A percentile compares a stretch with the other conserved stretches of the same genome.
These are phyloP conservation scores for Coptotermes formosanus DNA, from an alignment of 1,140 invertebrate species.

Conservation along the genomic window DNA sequence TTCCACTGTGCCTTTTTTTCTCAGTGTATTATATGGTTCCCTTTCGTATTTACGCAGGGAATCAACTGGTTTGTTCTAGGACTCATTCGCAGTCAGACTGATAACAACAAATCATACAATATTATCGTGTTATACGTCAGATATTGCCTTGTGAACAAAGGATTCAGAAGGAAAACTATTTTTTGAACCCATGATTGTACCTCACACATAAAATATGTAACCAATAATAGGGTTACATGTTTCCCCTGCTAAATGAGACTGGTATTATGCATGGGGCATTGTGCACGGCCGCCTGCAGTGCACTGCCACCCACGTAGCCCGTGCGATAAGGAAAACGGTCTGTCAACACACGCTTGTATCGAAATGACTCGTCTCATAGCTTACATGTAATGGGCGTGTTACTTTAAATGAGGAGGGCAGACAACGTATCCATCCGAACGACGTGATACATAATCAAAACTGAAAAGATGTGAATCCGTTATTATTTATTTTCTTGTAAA, in stretches of 20 bases:
- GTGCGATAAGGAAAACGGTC: neutral
- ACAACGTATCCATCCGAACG: neutral
- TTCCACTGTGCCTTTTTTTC: too few relatives aligned
- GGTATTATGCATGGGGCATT: neutral
- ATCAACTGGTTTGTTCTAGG: too few relatives aligned
- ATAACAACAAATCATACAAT: too few relatives aligned
- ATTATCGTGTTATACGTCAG: too few relatives aligned
- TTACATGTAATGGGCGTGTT: neutral
- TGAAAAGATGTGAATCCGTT: neutral
- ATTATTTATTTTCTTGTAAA: neutral
- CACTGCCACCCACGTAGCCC: neutral
- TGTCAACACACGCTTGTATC: neutral
- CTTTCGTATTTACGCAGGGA: too few relatives aligned
- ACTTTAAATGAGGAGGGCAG: neutral
- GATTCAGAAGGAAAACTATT: neutral
- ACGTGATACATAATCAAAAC: neutral
- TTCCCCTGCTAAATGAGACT: neutral
- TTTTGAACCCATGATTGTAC: neutral
- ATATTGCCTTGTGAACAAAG: too few relatives aligned
- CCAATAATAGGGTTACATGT: slow-evolving; percentile 3
- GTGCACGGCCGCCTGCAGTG: neutral
- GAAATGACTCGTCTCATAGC: neutral
- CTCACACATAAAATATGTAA: slow-evolving; percentile 3
- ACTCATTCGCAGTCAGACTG: too few relatives aligned
- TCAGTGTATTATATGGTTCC: too few relatives aligned